Evolutionary conservation across 2,113 vertebrate genomes (phyloP), one percentile per base, ranked within the genome.

Genomic region (Varanus salvator): DNA sequence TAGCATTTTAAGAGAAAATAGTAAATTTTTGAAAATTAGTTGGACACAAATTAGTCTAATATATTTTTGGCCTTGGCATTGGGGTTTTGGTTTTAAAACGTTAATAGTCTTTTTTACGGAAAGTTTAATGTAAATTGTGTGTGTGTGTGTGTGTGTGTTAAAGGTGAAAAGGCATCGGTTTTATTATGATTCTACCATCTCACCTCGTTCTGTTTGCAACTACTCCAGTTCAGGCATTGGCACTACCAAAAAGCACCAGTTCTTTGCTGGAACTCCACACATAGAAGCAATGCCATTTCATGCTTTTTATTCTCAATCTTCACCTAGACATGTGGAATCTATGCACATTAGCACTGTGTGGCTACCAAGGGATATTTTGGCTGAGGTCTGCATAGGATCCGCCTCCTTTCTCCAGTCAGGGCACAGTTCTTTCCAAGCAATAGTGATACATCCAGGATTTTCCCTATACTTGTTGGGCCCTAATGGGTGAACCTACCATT

Each of bases 151-250:
- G 38, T 44, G 38, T 44, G 38, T 44, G 1, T 44, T 44, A 44
- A 44, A 44, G 38, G 38, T 44, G 38, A 3, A 44, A 44, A 44
- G 38, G 38, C 38, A 44, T 44, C 38, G 38, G 38, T 44, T 34
- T 87, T 92, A 93, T 95, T 84, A 92, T 95, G 92, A 94, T 93
- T 92, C 94, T 93, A 92, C 92, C 93, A 91, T 77, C 27, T 31
- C 74, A 66, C 29, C n/a, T 86, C 71, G 12, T 83, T 83, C 9
- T 66, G 81, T 66, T 66, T 27, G 21, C 25, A 21, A 9, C 34
- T 66, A 74, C 8, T 34, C 34, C 27, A 38, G 69, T 74, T 74
- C 69, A 50, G 27, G 27, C 6, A 54, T 19, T 76, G 71, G 52
- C 71, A 86, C 27, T 44, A 31, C 50, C 85, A 29, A 57, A 25